phyloP scores from a whole-genome alignment of 2,888 invertebrate genomes.

The Cerastoderma edule region DNA sequence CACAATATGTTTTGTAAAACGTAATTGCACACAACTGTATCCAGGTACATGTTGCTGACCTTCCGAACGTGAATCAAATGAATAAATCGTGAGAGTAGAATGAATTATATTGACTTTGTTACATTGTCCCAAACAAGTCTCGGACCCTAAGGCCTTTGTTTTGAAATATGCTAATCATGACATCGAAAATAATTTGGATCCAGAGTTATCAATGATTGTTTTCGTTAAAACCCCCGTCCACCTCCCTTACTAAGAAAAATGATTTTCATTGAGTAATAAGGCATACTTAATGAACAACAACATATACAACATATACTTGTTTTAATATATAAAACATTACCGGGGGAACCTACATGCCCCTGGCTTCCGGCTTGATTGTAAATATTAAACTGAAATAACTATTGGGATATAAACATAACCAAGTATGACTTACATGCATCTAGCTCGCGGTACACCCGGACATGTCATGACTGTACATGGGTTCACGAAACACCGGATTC shows the following conservation, averaged over 20 bases:
- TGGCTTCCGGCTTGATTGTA: neutral
- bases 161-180: no score
- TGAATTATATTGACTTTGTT: no score
- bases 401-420: neutral
- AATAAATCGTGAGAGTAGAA: no score
- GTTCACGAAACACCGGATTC: constrained; percentile 31
- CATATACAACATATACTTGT: neutral
- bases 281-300: neutral
- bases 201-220: no score
- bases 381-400: neutral
- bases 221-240: no score
- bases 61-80: no score
- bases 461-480: constrained; percentile 30
- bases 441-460: constrained; percentile 7
- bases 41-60: no score
- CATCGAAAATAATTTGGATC: no score
- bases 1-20: no score
- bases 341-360: neutral
- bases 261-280: neutral
- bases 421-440: constrained; percentile 25
- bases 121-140: no score
- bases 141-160: no score
- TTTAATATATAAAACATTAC: neutral
- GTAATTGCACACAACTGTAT: no score
- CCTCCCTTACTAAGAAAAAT: neutral